Evolutionary conservation across 2,888 invertebrate genomes (phyloP).

Genomic region (Nephrocerus scutellatus): DNA sequence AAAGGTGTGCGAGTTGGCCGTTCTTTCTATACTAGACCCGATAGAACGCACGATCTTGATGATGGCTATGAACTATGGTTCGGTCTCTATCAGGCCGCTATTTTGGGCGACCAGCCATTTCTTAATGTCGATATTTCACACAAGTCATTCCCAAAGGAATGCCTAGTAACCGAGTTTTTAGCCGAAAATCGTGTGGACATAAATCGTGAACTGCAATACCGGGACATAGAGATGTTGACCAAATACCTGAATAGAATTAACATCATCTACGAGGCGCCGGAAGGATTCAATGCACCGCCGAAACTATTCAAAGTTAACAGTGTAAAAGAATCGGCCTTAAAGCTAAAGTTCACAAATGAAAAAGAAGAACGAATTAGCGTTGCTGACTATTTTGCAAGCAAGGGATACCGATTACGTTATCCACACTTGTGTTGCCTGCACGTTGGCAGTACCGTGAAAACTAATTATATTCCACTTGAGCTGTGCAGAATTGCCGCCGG

Average conservation of each 20-base stretch:
- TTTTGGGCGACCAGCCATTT: constrained; percentile 80
- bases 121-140: constrained; percentile 88
- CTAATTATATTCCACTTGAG: constrained; percentile 77
- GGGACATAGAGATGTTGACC: constrained; percentile 1
- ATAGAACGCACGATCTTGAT: constrained; percentile 51
- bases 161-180: constrained; percentile 49
- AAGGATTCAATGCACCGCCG: constrained; percentile 25
- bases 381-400: constrained; percentile 31
- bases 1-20: constrained; percentile 46
- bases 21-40: constrained; percentile 65
- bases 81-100: constrained; percentile 87
- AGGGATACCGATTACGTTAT: constrained; percentile 47
- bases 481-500: constrained; percentile 70
- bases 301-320: constrained; percentile 33
- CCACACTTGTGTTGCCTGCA: constrained; percentile 76
- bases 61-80: constrained; percentile 86
- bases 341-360: constrained; percentile 40
- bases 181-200: constrained; percentile 30
- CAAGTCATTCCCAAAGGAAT: constrained; percentile 65
- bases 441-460: constrained; percentile 64
- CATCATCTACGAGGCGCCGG: constrained; percentile 36
- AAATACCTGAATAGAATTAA: constrained; percentile 32
- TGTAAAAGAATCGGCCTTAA: constrained; percentile 34
- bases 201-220: background rate
- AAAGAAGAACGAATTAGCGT: constrained; percentile 45